phyloP scores from a whole-genome alignment of 2,888 invertebrate species.

The Eucriotettix oculatus region DNA sequence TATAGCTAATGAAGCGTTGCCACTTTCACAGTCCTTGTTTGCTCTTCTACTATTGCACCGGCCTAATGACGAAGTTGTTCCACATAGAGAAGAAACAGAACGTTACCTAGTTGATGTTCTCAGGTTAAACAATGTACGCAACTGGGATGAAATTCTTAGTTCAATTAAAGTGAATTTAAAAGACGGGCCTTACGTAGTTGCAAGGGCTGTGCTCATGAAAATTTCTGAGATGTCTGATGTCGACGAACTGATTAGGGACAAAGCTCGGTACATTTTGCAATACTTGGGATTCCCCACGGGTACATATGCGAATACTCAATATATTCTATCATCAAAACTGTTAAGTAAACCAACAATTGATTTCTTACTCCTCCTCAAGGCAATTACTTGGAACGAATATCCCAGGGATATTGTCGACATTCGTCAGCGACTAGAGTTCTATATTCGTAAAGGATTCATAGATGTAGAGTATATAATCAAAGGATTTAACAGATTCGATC shows the following conservation, averaged over 20 bases:
- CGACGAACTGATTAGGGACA: conserved; percentile 7
- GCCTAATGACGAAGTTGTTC: conserved; percentile 9
- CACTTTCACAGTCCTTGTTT: conserved; percentile 14
- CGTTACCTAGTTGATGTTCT: conserved; percentile 13
- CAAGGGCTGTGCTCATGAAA: conserved; percentile 6
- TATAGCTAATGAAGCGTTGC: conserved; percentile 8
- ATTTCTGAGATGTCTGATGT: conserved; percentile 6
- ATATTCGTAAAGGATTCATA: conserved; percentile 10
- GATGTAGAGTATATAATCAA: conserved; percentile 12
- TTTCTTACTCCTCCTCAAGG: conserved; percentile 8
- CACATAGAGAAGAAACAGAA: conserved; percentile 12
- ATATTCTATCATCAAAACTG: conserved; percentile 8
- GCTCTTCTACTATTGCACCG: conserved; percentile 13
- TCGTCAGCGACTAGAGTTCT: not conserved
- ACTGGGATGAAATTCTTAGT: conserved; percentile 9
- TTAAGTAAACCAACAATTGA: conserved; percentile 11
- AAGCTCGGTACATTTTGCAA: conserved; percentile 3
- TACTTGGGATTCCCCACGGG: not conserved
- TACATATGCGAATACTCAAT: not conserved
- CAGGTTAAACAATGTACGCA: conserved; percentile 9
- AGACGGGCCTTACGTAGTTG: conserved; percentile 10
- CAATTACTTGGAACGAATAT: conserved; percentile 2
- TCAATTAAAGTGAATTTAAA: not conserved
- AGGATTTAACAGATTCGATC: conserved; percentile 14
- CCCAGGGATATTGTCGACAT: not conserved